phyloP scores from a whole-genome alignment of 2,888 invertebrate genomes.

The Drosophila flavopinicola region DNA sequence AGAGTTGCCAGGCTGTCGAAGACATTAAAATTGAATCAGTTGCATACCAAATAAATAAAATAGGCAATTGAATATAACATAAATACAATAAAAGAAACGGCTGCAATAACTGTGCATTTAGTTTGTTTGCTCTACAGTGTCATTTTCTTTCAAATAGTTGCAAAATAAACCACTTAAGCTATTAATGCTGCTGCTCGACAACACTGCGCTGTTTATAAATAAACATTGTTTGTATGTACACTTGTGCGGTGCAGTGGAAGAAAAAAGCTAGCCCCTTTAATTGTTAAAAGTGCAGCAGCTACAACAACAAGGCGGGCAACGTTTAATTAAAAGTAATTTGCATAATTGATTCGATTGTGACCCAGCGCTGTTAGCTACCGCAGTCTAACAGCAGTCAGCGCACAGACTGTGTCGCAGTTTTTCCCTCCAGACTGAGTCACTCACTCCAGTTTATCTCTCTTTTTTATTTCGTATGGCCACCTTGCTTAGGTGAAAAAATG shows the following conservation, averaged over 20 bases:
- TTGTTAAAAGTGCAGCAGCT: slow-evolving; percentile 59
- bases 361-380: slow-evolving; percentile 13
- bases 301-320: slow-evolving; percentile 27
- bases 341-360: slow-evolving; percentile 62
- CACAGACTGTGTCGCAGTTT: slow-evolving; percentile 4
- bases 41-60: neutral
- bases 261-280: slow-evolving; percentile 31
- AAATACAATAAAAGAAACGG: fast-evolving
- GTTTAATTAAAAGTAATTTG: slow-evolving; percentile 74
- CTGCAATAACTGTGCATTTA: neutral
- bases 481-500: slow-evolving; percentile 53
- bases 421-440: slow-evolving; percentile 44
- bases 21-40: neutral
- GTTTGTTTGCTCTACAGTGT: fast-evolving
- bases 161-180: neutral
- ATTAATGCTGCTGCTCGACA: neutral
- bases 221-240: slow-evolving; percentile 61
- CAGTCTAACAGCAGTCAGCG: slow-evolving; percentile 16
- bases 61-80: neutral
- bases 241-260: slow-evolving; percentile 30
- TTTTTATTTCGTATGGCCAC: slow-evolving; percentile 24
- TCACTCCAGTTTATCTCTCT: slow-evolving; percentile 2
- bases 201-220: slow-evolving; percentile 51
- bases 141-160: neutral
- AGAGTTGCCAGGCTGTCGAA: slow-evolving; percentile 18